Conservation (phyloP, 2,113 vertebrate species). For the Archilochus colubris region DNA sequence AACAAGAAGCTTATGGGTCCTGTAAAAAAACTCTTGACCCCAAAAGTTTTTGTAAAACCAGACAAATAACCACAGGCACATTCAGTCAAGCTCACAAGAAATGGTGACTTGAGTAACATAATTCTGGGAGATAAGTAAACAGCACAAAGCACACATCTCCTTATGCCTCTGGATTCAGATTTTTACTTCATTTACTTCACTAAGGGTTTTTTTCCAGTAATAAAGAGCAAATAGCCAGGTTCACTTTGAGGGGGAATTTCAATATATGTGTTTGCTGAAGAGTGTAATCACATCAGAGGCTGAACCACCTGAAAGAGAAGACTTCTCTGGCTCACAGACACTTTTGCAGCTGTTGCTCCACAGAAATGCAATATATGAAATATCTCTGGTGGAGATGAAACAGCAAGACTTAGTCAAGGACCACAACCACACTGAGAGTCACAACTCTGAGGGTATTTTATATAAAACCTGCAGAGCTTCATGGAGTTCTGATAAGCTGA, state of each 20-base stretch:
- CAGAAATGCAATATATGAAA: background rate
- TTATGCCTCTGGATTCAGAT: background rate
- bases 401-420: background rate
- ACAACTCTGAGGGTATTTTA: background rate
- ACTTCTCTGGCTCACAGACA: slow-evolving; percentile 15
- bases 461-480: background rate
- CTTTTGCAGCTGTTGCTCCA: background rate
- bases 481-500: background rate
- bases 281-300: slow-evolving; percentile 52
- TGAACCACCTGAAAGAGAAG: background rate
- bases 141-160: background rate
- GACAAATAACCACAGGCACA: background rate
- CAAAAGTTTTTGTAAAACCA: background rate
- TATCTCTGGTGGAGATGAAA: background rate
- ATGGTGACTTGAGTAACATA: background rate
- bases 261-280: slow-evolving; percentile 47
- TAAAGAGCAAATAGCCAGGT: slow-evolving; percentile 4
- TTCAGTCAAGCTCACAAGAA: background rate
- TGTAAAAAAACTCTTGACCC: background rate
- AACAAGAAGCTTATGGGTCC: background rate
- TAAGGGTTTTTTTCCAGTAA: background rate
- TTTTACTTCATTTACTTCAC: slow-evolving; percentile 7
- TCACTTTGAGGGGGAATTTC: background rate
- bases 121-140: background rate
- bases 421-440: background rate